Evolutionary conservation across 2,113 vertebrate species (phyloP).

Genomic region (Crotophaga sulcirostris): DNA sequence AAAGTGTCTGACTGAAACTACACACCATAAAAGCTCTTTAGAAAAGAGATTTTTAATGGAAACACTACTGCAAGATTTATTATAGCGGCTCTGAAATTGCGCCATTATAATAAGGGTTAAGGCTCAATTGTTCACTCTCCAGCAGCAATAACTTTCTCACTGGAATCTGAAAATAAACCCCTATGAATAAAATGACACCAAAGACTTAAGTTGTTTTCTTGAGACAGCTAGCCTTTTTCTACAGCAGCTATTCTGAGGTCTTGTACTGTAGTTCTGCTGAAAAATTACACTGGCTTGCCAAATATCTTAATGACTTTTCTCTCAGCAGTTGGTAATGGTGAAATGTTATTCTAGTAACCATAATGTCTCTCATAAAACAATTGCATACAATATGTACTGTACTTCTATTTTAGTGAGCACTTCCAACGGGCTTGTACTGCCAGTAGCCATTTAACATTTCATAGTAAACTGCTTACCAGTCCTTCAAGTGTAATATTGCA

Average conservation of each 20-base stretch:
- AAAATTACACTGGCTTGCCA: conserved; percentile 81
- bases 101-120: conserved; percentile 62
- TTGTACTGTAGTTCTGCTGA: conserved; percentile 77
- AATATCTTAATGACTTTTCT: conserved; percentile 87
- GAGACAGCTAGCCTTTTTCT: conserved; percentile 64
- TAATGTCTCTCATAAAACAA: conserved; percentile 85
- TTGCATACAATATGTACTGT: conserved; percentile 83
- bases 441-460: conserved; percentile 80
- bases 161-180: conserved; percentile 72
- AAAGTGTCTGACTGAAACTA: conserved; percentile 25
- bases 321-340: conserved; percentile 86
- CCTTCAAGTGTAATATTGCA: conserved; percentile 81
- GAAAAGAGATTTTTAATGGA: conserved; percentile 56
- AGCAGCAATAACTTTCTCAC: conserved; percentile 58
- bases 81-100: conserved; percentile 39
- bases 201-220: conserved; percentile 60
- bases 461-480: conserved; percentile 77
- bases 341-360: conserved; percentile 87
- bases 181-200: conserved; percentile 65
- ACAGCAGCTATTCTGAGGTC: conserved; percentile 72
- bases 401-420: conserved; percentile 82
- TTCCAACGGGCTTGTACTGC: conserved; percentile 73
- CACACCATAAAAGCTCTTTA: not conserved
- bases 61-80: conserved; percentile 32
- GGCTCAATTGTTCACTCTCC: conserved; percentile 53